Conservation (phyloP, 2,797 vertebrate species). For the Sebastes nivosus region DNA sequence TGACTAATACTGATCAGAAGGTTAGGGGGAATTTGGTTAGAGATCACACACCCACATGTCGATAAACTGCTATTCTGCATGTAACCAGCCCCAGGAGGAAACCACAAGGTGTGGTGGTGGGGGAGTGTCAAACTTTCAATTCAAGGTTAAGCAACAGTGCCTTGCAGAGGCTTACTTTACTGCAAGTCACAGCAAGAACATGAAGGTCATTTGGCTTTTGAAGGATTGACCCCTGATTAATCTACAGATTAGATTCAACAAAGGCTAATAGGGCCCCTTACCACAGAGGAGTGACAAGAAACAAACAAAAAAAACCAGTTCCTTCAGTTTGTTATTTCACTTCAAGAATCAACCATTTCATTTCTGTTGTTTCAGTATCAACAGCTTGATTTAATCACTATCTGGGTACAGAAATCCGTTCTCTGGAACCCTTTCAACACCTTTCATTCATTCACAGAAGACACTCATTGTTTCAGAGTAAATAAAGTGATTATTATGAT, state of each 20-base stretch:
- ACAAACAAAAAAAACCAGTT: background rate
- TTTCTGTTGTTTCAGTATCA: background rate
- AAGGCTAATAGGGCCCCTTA: background rate
- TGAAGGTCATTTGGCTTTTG: slow-evolving; percentile 28
- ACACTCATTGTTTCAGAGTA: background rate
- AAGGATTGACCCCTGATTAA: slow-evolving; percentile 43
- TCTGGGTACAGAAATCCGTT: background rate
- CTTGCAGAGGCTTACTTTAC: slow-evolving; percentile 17
- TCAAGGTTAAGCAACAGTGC: slow-evolving; percentile 15
- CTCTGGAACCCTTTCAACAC: background rate
- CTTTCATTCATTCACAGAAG: background rate
- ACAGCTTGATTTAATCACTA: background rate
- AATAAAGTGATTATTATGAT: background rate
- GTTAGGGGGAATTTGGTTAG: background rate
- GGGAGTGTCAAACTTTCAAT: slow-evolving; percentile 10
- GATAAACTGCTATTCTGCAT: background rate
- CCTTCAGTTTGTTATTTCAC: background rate
- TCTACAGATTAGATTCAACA: slow-evolving; percentile 46
- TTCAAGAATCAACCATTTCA: background rate
- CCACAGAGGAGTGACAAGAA: background rate
- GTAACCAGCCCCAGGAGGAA: background rate
- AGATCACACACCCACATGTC: background rate
- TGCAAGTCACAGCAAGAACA: slow-evolving; percentile 12
- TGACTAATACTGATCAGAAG: background rate
- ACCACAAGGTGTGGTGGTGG: background rate